A percentile compares a stretch with the other conserved stretches of the same genome.
Conservation (phyloP, 2,113 vertebrate species). For the Pyrgilauda ruficollis region DNA sequence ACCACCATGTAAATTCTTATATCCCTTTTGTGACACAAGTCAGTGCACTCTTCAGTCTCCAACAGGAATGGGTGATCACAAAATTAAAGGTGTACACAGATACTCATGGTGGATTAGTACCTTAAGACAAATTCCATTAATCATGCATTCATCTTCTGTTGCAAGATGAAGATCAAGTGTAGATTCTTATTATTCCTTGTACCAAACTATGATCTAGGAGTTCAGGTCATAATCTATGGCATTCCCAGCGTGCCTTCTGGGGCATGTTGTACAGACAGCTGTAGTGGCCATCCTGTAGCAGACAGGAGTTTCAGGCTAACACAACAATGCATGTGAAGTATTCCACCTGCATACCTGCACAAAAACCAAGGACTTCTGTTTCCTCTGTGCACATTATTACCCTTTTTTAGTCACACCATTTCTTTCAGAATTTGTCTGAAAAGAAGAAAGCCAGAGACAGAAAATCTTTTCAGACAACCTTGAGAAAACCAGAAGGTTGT, state of each 20-base stretch:
- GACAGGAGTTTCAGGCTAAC: not conserved
- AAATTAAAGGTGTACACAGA: not conserved
- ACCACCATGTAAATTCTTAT: not conserved
- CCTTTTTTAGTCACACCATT: not conserved
- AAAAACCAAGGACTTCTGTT: not conserved
- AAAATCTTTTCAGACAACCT: not conserved
- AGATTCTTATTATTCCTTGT: not conserved
- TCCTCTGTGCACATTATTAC: not conserved
- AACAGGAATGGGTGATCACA: not conserved
- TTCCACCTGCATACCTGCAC: not conserved
- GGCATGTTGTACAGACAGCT: not conserved
- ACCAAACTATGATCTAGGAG: not conserved
- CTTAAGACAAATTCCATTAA: not conserved
- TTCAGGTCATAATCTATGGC: not conserved
- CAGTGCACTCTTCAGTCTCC: not conserved
- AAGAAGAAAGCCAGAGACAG: not conserved
- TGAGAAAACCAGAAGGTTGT: not conserved
- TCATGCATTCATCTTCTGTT: not conserved
- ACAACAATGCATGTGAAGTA: not conserved
- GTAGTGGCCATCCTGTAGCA: rapidly evolving
- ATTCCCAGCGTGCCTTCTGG: not conserved
- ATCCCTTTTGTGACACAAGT: not conserved
- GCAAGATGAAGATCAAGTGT: not conserved
- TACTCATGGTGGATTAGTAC: not conserved
- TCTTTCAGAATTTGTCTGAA: not conserved